Conservation (phyloP, 2,797 vertebrate species). For the Hydrophis major region DNA sequence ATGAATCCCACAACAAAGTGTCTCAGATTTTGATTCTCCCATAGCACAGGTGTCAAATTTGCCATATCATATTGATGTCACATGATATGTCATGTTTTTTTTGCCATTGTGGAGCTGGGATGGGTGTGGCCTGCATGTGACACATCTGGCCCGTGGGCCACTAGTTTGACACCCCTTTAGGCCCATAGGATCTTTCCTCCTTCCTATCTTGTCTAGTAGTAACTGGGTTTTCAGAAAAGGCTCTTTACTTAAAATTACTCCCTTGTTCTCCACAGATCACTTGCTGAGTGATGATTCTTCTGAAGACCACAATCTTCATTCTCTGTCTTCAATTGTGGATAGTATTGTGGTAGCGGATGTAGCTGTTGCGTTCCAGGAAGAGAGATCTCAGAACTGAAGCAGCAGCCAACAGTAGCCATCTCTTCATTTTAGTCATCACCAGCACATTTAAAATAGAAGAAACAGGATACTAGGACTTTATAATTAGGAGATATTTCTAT, state of each 20-base stretch:
- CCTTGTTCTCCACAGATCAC: constrained; percentile 76
- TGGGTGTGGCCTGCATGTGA: too few relatives aligned
- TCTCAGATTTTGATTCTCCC: not conserved
- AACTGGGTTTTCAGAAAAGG: not conserved
- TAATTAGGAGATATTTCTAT: constrained; percentile 4
- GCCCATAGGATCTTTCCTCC: not conserved
- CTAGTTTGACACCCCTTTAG: not conserved
- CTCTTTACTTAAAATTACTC: not conserved
- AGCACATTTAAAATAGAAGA: not conserved
- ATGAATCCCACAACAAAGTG: not conserved
- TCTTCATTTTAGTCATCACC: accelerated
- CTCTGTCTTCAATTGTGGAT: constrained; percentile 91
- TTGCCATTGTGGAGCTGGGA: too few relatives aligned
- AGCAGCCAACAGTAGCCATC: not conserved
- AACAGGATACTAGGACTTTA: constrained; percentile 11
- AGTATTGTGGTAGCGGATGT: constrained; percentile 83
- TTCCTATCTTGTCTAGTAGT: not conserved
- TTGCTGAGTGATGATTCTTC: constrained; percentile 80
- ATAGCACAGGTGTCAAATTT: not conserved
- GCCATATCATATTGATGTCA: not conserved
- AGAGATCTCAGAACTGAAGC: constrained; percentile 71
- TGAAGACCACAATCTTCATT: constrained; percentile 85
- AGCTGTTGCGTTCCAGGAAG: constrained; percentile 74
- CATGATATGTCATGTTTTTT: not conserved
- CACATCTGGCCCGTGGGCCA: too few relatives aligned